These are phyloP conservation scores for Disparrhopalites patrizii DNA, from an alignment of 2,888 invertebrate genomes.

Conservation along the genomic window DNA sequence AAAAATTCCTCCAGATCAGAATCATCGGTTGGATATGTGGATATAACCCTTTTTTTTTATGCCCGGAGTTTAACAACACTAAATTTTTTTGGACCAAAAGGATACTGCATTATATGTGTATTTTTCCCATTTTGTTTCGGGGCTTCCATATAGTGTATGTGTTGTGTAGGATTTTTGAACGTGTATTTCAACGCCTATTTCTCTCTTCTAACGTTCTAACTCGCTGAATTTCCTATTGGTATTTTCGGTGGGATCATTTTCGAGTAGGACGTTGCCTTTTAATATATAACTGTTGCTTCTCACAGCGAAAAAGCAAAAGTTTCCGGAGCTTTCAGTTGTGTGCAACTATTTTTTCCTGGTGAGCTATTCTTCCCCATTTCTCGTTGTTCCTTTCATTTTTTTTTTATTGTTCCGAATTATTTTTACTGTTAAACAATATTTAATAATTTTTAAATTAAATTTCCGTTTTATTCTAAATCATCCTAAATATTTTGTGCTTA, in stretches of 20 bases:
- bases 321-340: not conserved
- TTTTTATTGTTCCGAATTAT: too few relatives aligned
- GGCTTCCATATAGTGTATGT: not conserved
- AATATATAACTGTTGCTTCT: constrained; percentile 13
- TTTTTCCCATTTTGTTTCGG: not conserved
- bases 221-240: constrained; percentile 8
- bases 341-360: constrained; percentile 4
- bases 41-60: too few relatives aligned
- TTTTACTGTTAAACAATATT: too few relatives aligned
- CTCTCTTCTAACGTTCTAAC: too few relatives aligned
- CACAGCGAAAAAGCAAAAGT: not conserved
- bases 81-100: constrained; percentile 1
- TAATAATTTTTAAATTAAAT: too few relatives aligned
- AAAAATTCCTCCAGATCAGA: constrained; percentile 23
- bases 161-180: constrained; percentile 9
- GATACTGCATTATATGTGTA: not conserved
- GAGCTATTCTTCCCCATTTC: not conserved
- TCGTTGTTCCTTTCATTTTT: too few relatives aligned
- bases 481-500: not conserved
- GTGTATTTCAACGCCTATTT: not conserved
- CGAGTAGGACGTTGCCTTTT: constrained; percentile 15
- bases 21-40: constrained; percentile 1
- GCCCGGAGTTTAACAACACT: constrained; percentile 9
- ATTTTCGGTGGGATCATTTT: constrained; percentile 15
- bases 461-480: too few relatives aligned